Conservation (phyloP, 2,888 invertebrate species). For the Conomelus anceps region DNA sequence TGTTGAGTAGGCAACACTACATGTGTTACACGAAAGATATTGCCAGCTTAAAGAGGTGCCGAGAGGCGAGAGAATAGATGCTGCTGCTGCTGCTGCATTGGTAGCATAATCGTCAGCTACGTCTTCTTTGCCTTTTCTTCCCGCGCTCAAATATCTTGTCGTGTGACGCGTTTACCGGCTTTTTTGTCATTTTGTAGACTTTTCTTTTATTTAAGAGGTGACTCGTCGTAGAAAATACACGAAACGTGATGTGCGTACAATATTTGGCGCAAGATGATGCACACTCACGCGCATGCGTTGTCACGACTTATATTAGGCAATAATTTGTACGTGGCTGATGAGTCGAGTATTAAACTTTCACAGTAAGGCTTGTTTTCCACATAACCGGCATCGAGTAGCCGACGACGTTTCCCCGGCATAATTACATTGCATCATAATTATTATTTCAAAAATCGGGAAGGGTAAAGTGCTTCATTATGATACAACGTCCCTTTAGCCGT, state of each 20-base stretch:
- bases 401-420: too few species aligned
- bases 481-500: too few species aligned
- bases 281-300: not conserved
- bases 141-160: not conserved
- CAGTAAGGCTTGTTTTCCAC: too few species aligned
- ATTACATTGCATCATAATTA: too few species aligned
- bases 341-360: not conserved
- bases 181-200: not conserved
- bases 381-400: too few species aligned
- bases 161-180: not conserved
- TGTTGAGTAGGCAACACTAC: not conserved
- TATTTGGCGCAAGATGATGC: not conserved
- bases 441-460: too few species aligned
- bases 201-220: not conserved
- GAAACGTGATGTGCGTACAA: not conserved
- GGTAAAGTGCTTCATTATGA: too few species aligned
- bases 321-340: not conserved
- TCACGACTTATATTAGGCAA: not conserved
- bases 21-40: not conserved
- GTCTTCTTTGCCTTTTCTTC: not conserved
- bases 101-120: not conserved
- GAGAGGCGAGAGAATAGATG: not conserved
- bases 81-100: not conserved
- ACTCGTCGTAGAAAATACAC: not conserved
- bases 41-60: not conserved